Evolutionary conservation across 2,797 vertebrate species (phyloP).

Genomic region (Sebastolobus alascanus): DNA sequence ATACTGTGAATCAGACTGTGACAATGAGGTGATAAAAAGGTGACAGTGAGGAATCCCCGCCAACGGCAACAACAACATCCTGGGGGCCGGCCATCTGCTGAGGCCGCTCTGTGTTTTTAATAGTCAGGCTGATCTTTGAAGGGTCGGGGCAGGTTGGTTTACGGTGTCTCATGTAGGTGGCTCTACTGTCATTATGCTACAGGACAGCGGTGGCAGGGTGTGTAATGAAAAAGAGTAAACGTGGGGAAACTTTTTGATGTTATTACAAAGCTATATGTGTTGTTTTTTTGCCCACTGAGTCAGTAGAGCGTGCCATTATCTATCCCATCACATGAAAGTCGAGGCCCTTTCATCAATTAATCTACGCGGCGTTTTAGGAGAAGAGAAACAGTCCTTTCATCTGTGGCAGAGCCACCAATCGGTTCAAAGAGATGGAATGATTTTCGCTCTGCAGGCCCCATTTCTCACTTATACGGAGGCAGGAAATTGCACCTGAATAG

Average conservation of each 20-base stretch:
- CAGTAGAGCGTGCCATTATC: conserved; percentile 15
- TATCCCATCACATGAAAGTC: conserved; percentile 37
- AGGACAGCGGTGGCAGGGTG: neutral
- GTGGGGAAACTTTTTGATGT: neutral
- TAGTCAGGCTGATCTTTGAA: conserved; percentile 34
- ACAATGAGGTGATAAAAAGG: conserved; percentile 79
- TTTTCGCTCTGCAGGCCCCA: conserved; percentile 46
- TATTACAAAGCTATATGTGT: neutral
- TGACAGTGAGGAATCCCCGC: conserved; percentile 61
- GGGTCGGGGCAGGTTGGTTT: conserved; percentile 44
- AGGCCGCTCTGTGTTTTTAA: conserved; percentile 29
- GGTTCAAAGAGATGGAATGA: conserved; percentile 58
- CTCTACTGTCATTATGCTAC: conserved; percentile 28
- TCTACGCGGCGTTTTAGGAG: conserved; percentile 22
- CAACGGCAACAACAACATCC: conserved; percentile 58
- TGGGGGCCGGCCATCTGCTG: conserved; percentile 64
- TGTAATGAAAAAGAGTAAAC: neutral
- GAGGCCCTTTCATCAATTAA: conserved; percentile 46
- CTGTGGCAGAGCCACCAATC: conserved; percentile 27
- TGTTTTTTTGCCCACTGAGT: conserved; percentile 17
- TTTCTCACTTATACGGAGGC: conserved; percentile 50
- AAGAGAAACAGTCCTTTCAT: conserved; percentile 19
- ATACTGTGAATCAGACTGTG: conserved; percentile 59
- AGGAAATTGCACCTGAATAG: conserved; percentile 70
- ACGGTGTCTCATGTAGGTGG: conserved; percentile 27